Evolutionary conservation across 2,113 vertebrate genomes (phyloP).

Genomic region (Arvicanthis niloticus): DNA sequence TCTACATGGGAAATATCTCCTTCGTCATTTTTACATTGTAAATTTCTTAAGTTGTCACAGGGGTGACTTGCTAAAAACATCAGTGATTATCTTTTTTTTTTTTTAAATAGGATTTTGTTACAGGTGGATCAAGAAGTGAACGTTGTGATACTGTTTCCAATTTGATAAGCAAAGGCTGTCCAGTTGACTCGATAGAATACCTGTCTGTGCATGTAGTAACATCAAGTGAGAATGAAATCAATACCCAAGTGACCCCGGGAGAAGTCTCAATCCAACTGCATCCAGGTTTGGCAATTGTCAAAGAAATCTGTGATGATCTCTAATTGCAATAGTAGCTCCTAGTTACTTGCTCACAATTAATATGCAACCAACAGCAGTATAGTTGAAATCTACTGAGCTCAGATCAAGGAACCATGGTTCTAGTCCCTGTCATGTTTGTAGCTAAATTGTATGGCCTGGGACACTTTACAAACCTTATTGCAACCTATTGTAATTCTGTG

Average conservation of each 20-base stretch:
- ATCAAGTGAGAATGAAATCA: conserved; percentile 86
- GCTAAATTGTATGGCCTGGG: not conserved
- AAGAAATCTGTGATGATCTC: conserved; percentile 38
- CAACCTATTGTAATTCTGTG: not conserved
- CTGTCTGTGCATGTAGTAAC: conserved; percentile 88
- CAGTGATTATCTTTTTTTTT: conserved; percentile 83
- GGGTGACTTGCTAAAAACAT: conserved; percentile 62
- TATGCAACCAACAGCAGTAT: not conserved
- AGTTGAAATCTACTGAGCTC: conserved; percentile 6
- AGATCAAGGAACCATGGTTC: conserved; percentile 49
- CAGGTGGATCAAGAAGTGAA: conserved; percentile 87
- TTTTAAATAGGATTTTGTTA: conserved; percentile 92
- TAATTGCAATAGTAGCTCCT: conserved; percentile 3
- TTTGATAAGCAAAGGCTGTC: conserved; percentile 93
- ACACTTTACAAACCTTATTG: conserved; percentile 3
- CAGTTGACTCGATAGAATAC: conserved; percentile 91
- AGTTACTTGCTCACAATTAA: conserved; percentile 23
- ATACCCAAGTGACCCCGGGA: conserved; percentile 94
- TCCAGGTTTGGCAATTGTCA: conserved; percentile 90
- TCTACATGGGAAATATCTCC: conserved; percentile 64
- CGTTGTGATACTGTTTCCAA: conserved; percentile 93
- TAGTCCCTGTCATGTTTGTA: not conserved
- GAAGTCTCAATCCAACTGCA: conserved; percentile 91
- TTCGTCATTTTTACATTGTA: conserved; percentile 73
- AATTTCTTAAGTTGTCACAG: conserved; percentile 67